Percentiles rank a stretch among this genome's conserved stretches.
phyloP scores from a whole-genome alignment of 1,140 invertebrate species.

The Heliothis virescens region DNA sequence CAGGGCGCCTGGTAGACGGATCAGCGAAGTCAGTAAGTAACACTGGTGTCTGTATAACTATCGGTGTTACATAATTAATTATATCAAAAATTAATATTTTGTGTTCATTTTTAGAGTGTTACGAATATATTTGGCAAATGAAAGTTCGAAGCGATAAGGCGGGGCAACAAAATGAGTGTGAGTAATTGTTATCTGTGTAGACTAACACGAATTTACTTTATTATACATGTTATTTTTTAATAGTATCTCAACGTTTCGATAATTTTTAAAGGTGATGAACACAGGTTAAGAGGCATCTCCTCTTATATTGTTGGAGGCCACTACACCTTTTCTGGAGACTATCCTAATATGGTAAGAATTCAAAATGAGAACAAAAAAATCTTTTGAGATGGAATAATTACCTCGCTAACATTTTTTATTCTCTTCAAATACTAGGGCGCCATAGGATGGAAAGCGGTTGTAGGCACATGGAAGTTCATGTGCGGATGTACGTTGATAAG shows the following conservation, averaged over 20 bases:
- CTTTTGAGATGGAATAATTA: too few species aligned
- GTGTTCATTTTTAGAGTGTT: slow-evolving; percentile 63
- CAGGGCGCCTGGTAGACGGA: slow-evolving; percentile 53
- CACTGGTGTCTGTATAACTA: neutral
- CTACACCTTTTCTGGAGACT: slow-evolving; percentile 1
- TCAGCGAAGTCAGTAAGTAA: slow-evolving; percentile 66
- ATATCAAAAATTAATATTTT: neutral
- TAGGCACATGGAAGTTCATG: slow-evolving; percentile 64
- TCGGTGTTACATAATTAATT: neutral
- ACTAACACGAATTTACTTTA: too few species aligned
- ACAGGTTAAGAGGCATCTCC: neutral
- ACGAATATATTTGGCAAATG: slow-evolving; percentile 64
- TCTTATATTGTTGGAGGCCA: slow-evolving; percentile 5
- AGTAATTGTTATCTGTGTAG: slow-evolving; percentile 21
- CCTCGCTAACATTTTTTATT: neutral
- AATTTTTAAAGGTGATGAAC: too few species aligned
- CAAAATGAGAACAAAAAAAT: neutral
- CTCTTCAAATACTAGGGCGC: slow-evolving; percentile 47
- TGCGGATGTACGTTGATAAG: slow-evolving; percentile 71
- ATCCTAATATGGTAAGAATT: slow-evolving; percentile 13
- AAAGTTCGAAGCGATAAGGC: slow-evolving; percentile 51
- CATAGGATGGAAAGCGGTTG: slow-evolving; percentile 54
- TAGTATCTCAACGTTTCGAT: too few species aligned
- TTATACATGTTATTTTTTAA: too few species aligned
- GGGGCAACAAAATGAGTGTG: slow-evolving; percentile 52